Evolutionary conservation across 2,888 invertebrate species (phyloP).

Genomic region (Allolobophora icterica): DNA sequence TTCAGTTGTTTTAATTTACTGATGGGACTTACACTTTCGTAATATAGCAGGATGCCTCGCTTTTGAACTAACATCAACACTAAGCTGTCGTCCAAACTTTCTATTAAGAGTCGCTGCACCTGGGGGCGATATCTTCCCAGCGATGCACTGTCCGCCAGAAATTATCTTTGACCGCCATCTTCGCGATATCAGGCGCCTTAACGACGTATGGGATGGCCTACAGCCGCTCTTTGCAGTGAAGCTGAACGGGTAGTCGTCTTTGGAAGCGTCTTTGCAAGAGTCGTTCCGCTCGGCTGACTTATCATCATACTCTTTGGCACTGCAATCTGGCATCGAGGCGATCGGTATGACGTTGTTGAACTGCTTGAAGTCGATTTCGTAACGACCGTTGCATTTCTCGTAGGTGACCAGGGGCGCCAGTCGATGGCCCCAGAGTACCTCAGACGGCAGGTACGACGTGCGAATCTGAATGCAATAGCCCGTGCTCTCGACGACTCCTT

Average conservation of each 20-base stretch:
- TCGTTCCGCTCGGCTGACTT: background rate
- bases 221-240: background rate
- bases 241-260: background rate
- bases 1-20: background rate
- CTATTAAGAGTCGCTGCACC: background rate
- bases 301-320: slow-evolving; percentile 36
- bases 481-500: slow-evolving; percentile 43
- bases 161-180: too few species aligned
- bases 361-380: slow-evolving; percentile 64
- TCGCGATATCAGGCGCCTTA: background rate
- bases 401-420: slow-evolving; percentile 64
- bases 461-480: slow-evolving; percentile 62
- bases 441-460: slow-evolving; percentile 67
- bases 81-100: background rate
- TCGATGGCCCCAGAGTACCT: slow-evolving; percentile 65
- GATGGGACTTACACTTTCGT: background rate
- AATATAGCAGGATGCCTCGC: background rate
- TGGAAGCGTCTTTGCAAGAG: background rate
- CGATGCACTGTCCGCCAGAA: background rate
- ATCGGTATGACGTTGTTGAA: slow-evolving; percentile 64
- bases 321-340: slow-evolving; percentile 67
- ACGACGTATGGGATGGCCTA: background rate
- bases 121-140: background rate
- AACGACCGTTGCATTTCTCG: slow-evolving; percentile 64
- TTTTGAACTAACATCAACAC: background rate